A percentile compares a stretch with the other conserved stretches of the same genome.
These are phyloP conservation scores for Styela plicata DNA, from an alignment of 23 tunicate genomes.

Conservation along the genomic window DNA sequence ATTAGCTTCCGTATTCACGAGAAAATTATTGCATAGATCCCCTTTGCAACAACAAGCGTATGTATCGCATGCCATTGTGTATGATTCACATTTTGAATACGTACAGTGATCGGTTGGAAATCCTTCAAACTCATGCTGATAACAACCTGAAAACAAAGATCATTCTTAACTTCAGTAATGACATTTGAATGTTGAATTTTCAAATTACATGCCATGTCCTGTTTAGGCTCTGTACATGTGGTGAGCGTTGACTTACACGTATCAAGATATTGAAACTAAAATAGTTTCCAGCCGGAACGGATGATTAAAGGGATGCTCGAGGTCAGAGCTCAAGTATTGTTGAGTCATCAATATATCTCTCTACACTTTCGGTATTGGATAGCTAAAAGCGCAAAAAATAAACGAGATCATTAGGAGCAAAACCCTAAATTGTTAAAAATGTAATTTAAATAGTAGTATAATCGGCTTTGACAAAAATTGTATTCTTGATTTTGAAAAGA, in stretches of 20 bases:
- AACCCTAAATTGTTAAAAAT: too few relatives aligned
- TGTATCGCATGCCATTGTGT: not conserved
- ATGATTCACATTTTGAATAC: not conserved
- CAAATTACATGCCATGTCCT: not conserved
- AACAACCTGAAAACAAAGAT: not conserved
- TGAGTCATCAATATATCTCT: too few relatives aligned
- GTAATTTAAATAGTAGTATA: too few relatives aligned
- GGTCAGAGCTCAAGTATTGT: not conserved
- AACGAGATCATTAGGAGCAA: too few relatives aligned
- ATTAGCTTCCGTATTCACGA: not conserved
- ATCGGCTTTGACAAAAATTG: too few relatives aligned
- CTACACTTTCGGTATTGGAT: too few relatives aligned
- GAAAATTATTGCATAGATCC: not conserved
- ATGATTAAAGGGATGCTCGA: not conserved
- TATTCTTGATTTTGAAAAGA: too few relatives aligned
- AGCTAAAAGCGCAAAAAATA: too few relatives aligned
- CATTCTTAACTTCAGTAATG: too few relatives aligned
- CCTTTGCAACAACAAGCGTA: not conserved
- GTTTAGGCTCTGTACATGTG: not conserved
- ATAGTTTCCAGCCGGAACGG: not conserved
- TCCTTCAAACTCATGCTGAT: not conserved
- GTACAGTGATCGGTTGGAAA: not conserved
- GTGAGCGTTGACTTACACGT: not conserved
- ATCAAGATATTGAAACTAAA: not conserved
- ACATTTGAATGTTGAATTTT: not conserved